Base-by-base conservation (phyloP, 2,113 vertebrate genomes). In the Noctilio leporinus region DNA sequence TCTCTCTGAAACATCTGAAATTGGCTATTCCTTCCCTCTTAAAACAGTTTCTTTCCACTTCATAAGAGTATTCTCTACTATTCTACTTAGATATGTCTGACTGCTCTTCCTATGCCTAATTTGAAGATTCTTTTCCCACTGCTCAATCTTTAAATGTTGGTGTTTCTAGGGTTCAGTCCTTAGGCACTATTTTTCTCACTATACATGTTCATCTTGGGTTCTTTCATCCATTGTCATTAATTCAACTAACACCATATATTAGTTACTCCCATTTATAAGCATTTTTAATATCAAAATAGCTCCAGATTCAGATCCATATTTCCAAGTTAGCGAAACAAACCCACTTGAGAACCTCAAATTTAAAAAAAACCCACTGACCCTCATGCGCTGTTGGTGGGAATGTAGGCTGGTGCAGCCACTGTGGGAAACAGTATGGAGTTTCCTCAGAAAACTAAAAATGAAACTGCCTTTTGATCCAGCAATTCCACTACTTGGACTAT, bases 211-310 rank as follows among this genome's bases (percentile, higher is more conserved):
- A 30, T 38, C 12, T 53, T 70, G 4, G 8, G 35, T 65, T 93
- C 17, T 92, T 81, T 26, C 20, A 45, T 17, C 24, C 40, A 40
- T 33, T 7, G 7, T 30, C 35, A 72, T 57, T 45, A 85, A 81
- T 85, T 95, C 64, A 85, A 30, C 73, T 73, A 78, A 86, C 4
- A 87, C 16, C 15, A 62, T 22, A 67, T 0, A 62, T 73, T 49
- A 89, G 11, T 35, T 17, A 70, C 22, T 82, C 45, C 40, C 20
- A 81, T 45, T 93, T 85, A 75, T n/a, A n/a, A n/a, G n/a, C n/a
- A n/a, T 33, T 17, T 87, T 91, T 69, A 90, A 77, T 86, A 82
- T 30, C 35, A 96, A 93, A 89, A 93, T 10, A 70, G 33, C 38
- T 95, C 57, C 53, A 70, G 47, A 83, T 81, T 14, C 19, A 90